These are phyloP conservation scores for Nysson spinosus DNA, from an alignment of 2,888 invertebrate genomes.

Conservation along the genomic window DNA sequence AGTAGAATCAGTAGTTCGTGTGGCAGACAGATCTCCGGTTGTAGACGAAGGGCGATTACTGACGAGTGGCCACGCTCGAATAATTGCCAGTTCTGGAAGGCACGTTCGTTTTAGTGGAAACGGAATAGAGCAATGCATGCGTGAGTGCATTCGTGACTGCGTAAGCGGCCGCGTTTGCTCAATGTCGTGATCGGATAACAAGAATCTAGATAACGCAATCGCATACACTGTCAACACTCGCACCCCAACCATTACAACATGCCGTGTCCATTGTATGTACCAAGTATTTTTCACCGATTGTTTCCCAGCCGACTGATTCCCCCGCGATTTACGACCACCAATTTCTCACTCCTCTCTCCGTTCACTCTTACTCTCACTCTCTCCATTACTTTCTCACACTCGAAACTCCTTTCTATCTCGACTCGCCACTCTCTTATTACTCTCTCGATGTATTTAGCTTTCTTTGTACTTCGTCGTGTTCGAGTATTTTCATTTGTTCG, in stretches of 20 bases:
- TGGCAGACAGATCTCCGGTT: constrained; percentile 50
- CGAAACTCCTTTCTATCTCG: no score
- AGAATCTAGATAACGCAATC: constrained; percentile 63
- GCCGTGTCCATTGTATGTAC: constrained; percentile 23
- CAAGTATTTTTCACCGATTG: constrained; percentile 39
- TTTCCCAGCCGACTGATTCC: constrained; percentile 33
- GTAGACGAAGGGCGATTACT: constrained; percentile 62
- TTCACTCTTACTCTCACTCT: neutral
- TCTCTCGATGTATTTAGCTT: no score
- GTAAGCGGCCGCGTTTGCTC: constrained; percentile 46
- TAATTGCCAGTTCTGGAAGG: constrained; percentile 62
- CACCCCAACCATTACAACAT: constrained; percentile 25
- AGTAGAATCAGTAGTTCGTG: constrained; percentile 59
- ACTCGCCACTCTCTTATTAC: no score
- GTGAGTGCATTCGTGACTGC: constrained; percentile 24
- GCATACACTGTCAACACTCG: constrained; percentile 43
- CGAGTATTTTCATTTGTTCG: constrained; percentile 34
- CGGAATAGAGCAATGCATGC: constrained; percentile 28
- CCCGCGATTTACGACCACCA: constrained; percentile 27
- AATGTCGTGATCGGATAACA: constrained; percentile 61
- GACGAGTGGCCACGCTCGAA: constrained; percentile 58
- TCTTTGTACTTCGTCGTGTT: constrained; percentile 10
- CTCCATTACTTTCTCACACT: neutral
- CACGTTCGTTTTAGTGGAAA: constrained; percentile 49
- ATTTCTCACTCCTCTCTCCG: neutral